Evolutionary conservation across 1,140 invertebrate species (phyloP), one percentile per base, ranked within the genome.

Genomic region (Panagrolaimus sp.): DNA sequence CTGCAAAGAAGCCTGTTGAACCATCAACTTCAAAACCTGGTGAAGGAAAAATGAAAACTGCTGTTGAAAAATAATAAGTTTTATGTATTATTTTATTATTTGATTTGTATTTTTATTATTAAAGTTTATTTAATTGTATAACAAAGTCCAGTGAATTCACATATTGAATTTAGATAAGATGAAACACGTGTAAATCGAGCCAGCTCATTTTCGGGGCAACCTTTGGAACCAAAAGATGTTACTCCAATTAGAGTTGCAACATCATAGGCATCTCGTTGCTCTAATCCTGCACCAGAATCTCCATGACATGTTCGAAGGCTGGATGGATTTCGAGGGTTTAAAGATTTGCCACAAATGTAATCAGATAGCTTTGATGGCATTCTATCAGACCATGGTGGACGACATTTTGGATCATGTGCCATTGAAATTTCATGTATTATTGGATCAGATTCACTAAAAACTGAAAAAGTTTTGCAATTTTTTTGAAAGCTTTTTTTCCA

Each of bases 241-340:
- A 77, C 66, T 27, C 70, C 75, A 43, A 77, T 61, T 9, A 77
- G 45, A 23, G 67, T 70, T 11, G 67, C 53, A 4, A 66, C 8
- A 7, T 72, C 73, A 43, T 61, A 42, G 1, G 67, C 38, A 45
- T 73, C 71, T 25, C 51, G 46, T 46, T 74, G 67, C 38, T 77
- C 71, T 9, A 77, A 45, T 7, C 75, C 74, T 20, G 71, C 68
- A 9, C 75, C 75, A 51, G 68, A 71, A 53, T 77, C 75, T 7
- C 75, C 76, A 65, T 77, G 73, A 62, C 76, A 77, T 42, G 76
- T 78, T 42, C 76, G 11, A 1, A 69, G 66, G n/a, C 73, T 38
- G 8, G 43, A n/a, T 25, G 74, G 68, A 44, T 77, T 66, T 4
- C 43, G 62, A 5, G 70, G 74, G 16, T 78, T 64, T 43, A 68